Evolutionary conservation across 2,113 vertebrate species (phyloP), one percentile per base, ranked within the genome.

Genomic region (Erpornis zantholeuca): DNA sequence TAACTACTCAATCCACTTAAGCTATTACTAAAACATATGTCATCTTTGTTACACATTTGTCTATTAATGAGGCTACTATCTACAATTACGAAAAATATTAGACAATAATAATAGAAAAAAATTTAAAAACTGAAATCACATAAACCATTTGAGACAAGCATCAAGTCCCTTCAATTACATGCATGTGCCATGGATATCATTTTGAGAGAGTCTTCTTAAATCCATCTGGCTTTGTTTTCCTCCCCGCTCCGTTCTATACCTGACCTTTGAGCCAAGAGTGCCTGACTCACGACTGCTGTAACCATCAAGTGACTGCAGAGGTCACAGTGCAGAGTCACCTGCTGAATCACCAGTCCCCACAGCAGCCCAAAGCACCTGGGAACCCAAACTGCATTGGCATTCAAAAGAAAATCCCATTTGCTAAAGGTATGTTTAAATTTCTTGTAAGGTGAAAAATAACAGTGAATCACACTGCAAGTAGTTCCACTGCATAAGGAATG

Each of bases 21-120:
- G 6, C 2, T 28, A 33, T 27, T 38, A 64, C 29, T 52, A 76
- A 90, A 93, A 71, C 29, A 63, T 3, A 66, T 65, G 31, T 10
- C 2, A 78, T 22, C 60, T 45, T 66, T 4, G 2, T 42, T 53
- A 49, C 0, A 0, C 4, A 1, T 56, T 52, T 86, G 31, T 59
- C 71, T 68, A 59, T 31, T 54, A 86, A 63, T 14, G 14, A 57
- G 16, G 24, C 40, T 50, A 42, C 20, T 29, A 78, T 8, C 17
- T 25, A 63, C 24, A 71, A 36, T 44, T 36, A 49, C 10, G 18
- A 82, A 86, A 86, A 63, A 57, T 21, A 76, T 40, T 45, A 80
- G 29, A 76, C 8, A 40, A 31, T 4, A 84, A 31, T 61, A 50
- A 31, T 22, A 45, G 15, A 57, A 60, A 71, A 84, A 13, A 79